Evolutionary conservation across 2,113 vertebrate genomes (phyloP), one percentile per base, ranked within the genome.

Genomic region (Catharus minimus): DNA sequence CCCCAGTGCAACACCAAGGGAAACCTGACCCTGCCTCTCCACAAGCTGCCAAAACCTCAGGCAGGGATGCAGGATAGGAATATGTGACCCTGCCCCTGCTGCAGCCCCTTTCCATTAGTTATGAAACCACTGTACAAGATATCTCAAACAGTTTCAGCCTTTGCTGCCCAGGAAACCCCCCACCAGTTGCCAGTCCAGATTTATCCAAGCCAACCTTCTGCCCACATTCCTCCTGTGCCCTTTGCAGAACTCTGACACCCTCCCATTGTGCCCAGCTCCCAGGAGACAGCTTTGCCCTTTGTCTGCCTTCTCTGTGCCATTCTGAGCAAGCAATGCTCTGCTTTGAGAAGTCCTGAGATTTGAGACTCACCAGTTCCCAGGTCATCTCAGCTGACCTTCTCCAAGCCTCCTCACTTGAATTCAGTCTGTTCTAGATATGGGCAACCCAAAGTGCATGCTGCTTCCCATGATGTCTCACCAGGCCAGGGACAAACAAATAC

Each of bases 291-390:
- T 85, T 13, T 79, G 62, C 39, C 71, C 66, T 79, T 93, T 67
- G 39, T 50, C 53, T 2, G 3, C 52, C 56, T 46, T 21, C 61
- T 9, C 47, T 22, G 5, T 5, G 28, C 53, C 39, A 30, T 32
- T 90, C 26, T n/a, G 49, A 82, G 65, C 39, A 67, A 52, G 71
- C 62, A 67, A 2, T 7, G 23, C 24, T 67, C 26, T 76, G 58
- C 41, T 86, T 10, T 38, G n/a, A 44, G 16, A 28, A 13, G 16
- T 22, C 24, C 36, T 7, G 7, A 76, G 55, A 27, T 4, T 23
- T 0, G 1, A 67, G 21, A 79, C 9, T 73, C n/a, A 7, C 4
- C 32, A 46, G 22, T 8, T 47, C 21, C 60, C 3, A 1, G 6
- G 11, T n/a, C n/a, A 44, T 22, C 55, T 60, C 36, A 44, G 23